Evolutionary conservation across 2,797 vertebrate species (phyloP).

Genomic region (Neosilurus hyrtlii): DNA sequence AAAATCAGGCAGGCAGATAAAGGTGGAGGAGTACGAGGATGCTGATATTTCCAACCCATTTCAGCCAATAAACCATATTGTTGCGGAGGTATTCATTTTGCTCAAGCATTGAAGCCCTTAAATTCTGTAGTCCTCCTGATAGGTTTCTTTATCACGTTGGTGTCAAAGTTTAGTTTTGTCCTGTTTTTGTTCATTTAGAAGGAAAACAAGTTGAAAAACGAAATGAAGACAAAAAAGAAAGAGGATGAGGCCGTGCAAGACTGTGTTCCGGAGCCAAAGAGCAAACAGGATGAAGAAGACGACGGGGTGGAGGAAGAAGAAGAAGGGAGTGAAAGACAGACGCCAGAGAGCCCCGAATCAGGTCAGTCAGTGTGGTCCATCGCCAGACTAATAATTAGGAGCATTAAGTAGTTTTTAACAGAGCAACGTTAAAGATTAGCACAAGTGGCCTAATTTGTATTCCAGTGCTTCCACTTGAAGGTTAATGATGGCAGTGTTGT

Average conservation of each 20-base stretch:
- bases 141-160: neutral
- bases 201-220: slow-evolving; percentile 73
- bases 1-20: slow-evolving; percentile 63
- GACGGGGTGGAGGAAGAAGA: slow-evolving; percentile 69
- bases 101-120: neutral
- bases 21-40: slow-evolving; percentile 71
- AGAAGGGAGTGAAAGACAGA: slow-evolving; percentile 69
- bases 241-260: slow-evolving; percentile 39
- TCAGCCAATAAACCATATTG: slow-evolving; percentile 82
- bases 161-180: neutral
- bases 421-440: neutral
- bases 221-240: slow-evolving; percentile 72
- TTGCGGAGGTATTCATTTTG: slow-evolving; percentile 73
- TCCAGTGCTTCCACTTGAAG: neutral
- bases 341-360: slow-evolving; percentile 72
- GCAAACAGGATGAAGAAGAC: slow-evolving; percentile 54
- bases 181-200: slow-evolving; percentile 68
- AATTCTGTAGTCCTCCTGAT: neutral
- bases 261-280: slow-evolving; percentile 48
- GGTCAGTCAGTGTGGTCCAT: slow-evolving; percentile 61
- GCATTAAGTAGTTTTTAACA: neutral
- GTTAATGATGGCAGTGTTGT: slow-evolving; percentile 3
- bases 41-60: slow-evolving; percentile 79
- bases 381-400: neutral
- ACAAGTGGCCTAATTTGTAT: slow-evolving; percentile 14